Conservation (phyloP, 2,113 vertebrate genomes). For the Corythoichthys intestinalis region DNA sequence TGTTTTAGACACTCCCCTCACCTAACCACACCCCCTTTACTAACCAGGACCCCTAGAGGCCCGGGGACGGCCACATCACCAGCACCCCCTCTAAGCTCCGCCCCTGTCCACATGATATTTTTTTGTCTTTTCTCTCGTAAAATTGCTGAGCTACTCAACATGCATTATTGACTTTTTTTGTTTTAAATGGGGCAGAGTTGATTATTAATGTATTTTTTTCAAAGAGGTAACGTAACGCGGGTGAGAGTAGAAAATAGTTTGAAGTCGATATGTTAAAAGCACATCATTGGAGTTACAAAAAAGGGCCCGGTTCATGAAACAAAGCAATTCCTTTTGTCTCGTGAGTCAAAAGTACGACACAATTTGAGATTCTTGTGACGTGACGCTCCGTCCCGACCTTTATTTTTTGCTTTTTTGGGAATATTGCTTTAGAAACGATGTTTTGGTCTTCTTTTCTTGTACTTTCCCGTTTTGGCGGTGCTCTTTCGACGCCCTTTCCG, state of each 20-base stretch:
- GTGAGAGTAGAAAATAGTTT: conserved; percentile 54
- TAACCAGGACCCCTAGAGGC: too few species aligned
- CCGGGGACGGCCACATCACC: too few species aligned
- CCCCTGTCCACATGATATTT: conserved; percentile 31
- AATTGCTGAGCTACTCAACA: conserved; percentile 57
- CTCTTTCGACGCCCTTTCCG: background rate
- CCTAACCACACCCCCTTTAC: too few species aligned
- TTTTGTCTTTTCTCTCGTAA: conserved; percentile 13
- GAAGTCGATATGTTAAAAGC: conserved; percentile 45
- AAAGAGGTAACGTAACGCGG: background rate
- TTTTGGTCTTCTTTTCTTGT: conserved; percentile 61
- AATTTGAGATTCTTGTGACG: conserved; percentile 8
- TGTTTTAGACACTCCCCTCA: too few species aligned
- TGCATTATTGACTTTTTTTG: conserved; percentile 58
- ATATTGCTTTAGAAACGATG: conserved; percentile 75
- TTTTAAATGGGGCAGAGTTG: background rate
- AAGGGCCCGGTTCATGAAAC: conserved; percentile 62
- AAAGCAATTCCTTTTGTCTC: conserved; percentile 22
- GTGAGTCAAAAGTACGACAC: conserved; percentile 41
- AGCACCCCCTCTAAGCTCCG: too few species aligned
- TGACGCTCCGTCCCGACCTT: conserved; percentile 1
- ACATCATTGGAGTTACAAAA: conserved; percentile 40
- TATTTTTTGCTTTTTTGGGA: conserved; percentile 54
- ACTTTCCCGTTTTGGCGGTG: background rate
- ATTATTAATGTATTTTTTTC: background rate